Conservation (phyloP, 2,113 vertebrate genomes). For the Mormoops blainvillei region DNA sequence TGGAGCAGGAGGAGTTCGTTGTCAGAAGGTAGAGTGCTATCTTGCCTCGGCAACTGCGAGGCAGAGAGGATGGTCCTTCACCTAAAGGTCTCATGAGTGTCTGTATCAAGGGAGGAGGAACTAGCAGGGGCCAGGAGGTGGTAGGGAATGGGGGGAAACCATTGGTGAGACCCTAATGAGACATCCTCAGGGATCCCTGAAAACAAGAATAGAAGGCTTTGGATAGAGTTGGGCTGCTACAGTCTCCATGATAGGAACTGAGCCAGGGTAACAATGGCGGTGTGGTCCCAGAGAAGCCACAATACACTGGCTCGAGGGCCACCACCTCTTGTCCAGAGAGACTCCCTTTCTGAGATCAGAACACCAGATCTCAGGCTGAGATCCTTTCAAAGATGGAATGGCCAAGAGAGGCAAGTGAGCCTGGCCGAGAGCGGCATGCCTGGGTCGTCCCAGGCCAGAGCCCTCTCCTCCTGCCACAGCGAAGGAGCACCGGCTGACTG, state of each 20-base stretch:
- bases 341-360: not conserved
- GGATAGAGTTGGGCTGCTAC: too few relatives aligned
- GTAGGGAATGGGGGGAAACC: not conserved
- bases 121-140: not conserved
- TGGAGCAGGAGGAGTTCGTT: not conserved
- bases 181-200: not conserved
- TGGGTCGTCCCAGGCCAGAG: not conserved
- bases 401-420: not conserved
- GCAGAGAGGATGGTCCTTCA: not conserved
- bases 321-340: not conserved
- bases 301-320: not conserved
- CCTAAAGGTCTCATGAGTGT: not conserved
- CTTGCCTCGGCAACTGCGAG: not conserved
- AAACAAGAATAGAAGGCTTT: not conserved
- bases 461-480: not conserved
- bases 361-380: not conserved
- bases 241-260: rapidly evolving
- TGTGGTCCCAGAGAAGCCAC: not conserved
- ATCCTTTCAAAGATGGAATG: not conserved
- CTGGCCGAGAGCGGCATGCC: not conserved
- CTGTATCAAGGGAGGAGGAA: not conserved
- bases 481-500: too few relatives aligned
- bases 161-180: not conserved
- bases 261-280: not conserved
- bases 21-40: not conserved